Evolutionary conservation across 2,113 vertebrate species (phyloP), one percentile per base, ranked within the genome.

Genomic region (Antechinus stuartii): DNA sequence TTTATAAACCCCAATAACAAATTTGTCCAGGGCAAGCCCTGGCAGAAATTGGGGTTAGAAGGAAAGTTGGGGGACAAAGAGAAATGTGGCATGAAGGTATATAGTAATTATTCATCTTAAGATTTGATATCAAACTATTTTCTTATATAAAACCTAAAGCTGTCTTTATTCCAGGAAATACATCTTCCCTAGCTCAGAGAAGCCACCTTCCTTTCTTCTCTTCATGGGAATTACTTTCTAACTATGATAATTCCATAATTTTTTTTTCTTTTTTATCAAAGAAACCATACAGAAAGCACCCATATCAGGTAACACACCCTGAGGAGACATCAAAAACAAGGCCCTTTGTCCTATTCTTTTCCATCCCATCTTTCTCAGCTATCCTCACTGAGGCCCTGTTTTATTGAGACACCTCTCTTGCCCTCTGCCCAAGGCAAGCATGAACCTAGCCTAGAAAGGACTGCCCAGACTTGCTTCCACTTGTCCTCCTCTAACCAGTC

Each of bases 401-500:
- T 12, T 1, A 0, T 10, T 24, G 19, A 25, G 22, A 11, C 46
- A 52, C 53, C 19, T 84, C n/a, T 84, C 19, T 93, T 25, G 92
- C 89, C 12, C 54, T 56, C 94, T 91, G 49, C 12, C 14, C 49
- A 27, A 27, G 23, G 46, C 22, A 25, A 92, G n/a, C 55, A 46
- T 46, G 76, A 89, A 91, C 54, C 19, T 23, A 19, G n/a, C 11
- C 68, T 95, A 47, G 50, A 94, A 91, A 91, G 42, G 53, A 54
- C 26, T 53, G 9, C 22, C 0, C 3, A 26, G 49, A 16, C 90
- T 91, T 94, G 53, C 61, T 94, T 47, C 26, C 35, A 19, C 93
- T 90, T 92, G 84, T 89, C 90, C 91, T 90, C 50, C 19, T 46
- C 54, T 76, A 93, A 95, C 42, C 55, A 24, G 6, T 90, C 25